phyloP scores from a whole-genome alignment of 2,888 invertebrate genomes.

The Panopea generosa region DNA sequence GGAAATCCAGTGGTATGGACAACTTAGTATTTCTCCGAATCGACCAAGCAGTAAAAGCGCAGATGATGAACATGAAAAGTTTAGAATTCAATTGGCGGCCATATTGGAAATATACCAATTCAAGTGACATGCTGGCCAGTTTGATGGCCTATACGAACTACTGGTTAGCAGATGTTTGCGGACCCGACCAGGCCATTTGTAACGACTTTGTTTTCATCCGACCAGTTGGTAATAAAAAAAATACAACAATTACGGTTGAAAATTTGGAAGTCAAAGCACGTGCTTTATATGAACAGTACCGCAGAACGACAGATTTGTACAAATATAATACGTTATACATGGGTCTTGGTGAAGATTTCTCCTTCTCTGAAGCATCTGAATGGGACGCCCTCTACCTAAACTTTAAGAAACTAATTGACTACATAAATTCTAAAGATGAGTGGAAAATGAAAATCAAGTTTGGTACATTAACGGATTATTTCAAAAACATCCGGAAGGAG shows the following conservation, averaged over 20 bases:
- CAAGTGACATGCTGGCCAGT: constrained; percentile 91
- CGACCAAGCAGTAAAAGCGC: constrained; percentile 92
- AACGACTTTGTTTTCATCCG: constrained; percentile 88
- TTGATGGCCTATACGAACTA: constrained; percentile 98
- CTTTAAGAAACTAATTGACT: constrained; percentile 94
- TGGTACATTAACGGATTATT: constrained; percentile 96
- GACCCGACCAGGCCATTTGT: constrained; percentile 93
- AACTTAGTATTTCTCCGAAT: constrained; percentile 76
- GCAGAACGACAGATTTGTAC: constrained; percentile 94
- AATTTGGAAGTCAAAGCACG: constrained; percentile 94
- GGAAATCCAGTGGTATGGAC: constrained; percentile 73
- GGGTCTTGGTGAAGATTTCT: constrained; percentile 98
- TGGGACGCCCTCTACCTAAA: constrained; percentile 98
- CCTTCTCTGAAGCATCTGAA: constrained; percentile 94
- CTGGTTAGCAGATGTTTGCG: constrained; percentile 97
- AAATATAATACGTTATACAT: constrained; percentile 96
- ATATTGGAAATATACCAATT: constrained; percentile 87
- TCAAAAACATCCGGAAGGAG: constrained; percentile 88
- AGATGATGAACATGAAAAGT: constrained; percentile 91
- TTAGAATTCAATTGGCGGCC: constrained; percentile 96
- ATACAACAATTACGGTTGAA: constrained; percentile 93
- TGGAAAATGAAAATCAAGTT: constrained; percentile 86
- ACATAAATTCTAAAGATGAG: constrained; percentile 93
- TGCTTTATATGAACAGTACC: constrained; percentile 94
- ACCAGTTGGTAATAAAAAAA: constrained; percentile 93